Percentiles rank a stretch among this genome's conserved stretches.
Conservation (phyloP, 1,140 invertebrate genomes). For the Penaeus vannamei region DNA sequence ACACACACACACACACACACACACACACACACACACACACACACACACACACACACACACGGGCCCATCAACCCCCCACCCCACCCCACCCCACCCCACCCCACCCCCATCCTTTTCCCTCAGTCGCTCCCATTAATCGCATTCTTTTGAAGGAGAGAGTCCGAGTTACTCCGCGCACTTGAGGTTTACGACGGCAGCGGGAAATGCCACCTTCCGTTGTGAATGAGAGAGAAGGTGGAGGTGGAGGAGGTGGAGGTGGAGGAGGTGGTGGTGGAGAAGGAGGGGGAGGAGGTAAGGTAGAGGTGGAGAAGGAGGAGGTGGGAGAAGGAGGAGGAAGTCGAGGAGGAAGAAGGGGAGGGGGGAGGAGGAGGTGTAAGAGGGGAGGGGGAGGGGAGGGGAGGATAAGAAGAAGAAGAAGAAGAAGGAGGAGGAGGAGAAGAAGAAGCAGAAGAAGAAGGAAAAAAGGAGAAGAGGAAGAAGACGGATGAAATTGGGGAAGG, state of each 20-base stretch:
- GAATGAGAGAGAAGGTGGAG: constrained; percentile 3
- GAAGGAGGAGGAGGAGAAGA: neutral
- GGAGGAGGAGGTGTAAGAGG: neutral
- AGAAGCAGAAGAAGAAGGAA: too few species aligned
- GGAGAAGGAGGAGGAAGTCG: neutral
- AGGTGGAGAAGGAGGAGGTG: neutral
- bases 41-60: neutral
- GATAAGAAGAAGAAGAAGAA: neutral
- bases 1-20: too few species aligned
- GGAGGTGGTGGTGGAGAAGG: neutral
- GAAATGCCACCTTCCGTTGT: neutral
- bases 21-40: too few species aligned
- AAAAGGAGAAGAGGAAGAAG: too few species aligned
- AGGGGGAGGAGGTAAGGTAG: neutral
- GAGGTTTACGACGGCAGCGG: too few species aligned
- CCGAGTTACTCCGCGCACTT: too few species aligned
- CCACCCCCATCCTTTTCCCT: neutral
- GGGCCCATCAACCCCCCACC: neutral
- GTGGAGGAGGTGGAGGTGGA: neutral
- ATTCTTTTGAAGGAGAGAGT: neutral
- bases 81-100: neutral
- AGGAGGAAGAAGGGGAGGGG: neutral
- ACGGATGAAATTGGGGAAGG: too few species aligned
- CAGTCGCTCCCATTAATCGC: neutral
- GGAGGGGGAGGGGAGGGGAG: neutral